Percentiles rank a stretch among this genome's conserved stretches.
Evolutionary conservation across 2,113 vertebrate genomes (phyloP).

Genomic region (Entelurus aequoreus): DNA sequence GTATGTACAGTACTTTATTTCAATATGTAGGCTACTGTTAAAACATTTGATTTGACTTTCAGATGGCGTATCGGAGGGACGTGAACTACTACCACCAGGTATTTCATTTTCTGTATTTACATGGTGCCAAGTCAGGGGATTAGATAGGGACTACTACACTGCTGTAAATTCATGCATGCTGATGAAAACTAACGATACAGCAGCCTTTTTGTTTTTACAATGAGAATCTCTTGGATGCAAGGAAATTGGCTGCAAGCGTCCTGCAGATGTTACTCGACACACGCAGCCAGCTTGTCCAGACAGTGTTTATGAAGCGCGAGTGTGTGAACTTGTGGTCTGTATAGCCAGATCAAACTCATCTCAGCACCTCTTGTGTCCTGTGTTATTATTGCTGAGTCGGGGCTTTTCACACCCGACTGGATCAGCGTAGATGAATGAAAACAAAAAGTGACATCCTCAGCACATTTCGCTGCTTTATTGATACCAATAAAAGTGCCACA

Average conservation of each 20-base stretch:
- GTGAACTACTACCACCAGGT: slow-evolving; percentile 78
- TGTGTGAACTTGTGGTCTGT: slow-evolving; percentile 2
- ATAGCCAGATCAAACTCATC: slow-evolving; percentile 14
- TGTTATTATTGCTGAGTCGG: slow-evolving; percentile 6
- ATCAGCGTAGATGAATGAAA: slow-evolving; percentile 20
- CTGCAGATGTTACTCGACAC: slow-evolving; percentile 28
- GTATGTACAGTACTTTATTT: neutral
- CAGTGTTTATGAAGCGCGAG: slow-evolving; percentile 16
- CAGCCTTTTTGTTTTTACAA: slow-evolving; percentile 23
- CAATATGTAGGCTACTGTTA: neutral
- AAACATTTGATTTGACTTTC: slow-evolving; percentile 40
- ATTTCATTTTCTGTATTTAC: slow-evolving; percentile 32
- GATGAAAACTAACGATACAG: slow-evolving; percentile 30
- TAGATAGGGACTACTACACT: slow-evolving; percentile 36
- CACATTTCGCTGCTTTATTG: slow-evolving; percentile 23
- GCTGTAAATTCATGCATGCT: slow-evolving; percentile 27
- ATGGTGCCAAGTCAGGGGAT: slow-evolving; percentile 27
- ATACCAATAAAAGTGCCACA: slow-evolving; percentile 22
- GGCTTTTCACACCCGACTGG: neutral
- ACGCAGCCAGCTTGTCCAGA: slow-evolving; percentile 8
- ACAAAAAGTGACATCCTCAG: slow-evolving; percentile 12
- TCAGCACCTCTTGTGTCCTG: slow-evolving; percentile 1
- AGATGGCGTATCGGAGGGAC: slow-evolving; percentile 75
- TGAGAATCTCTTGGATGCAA: slow-evolving; percentile 32
- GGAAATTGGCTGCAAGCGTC: slow-evolving; percentile 12